phyloP scores from a whole-genome alignment of 1,140 invertebrate genomes.

The Drosophila trapezifrons region DNA sequence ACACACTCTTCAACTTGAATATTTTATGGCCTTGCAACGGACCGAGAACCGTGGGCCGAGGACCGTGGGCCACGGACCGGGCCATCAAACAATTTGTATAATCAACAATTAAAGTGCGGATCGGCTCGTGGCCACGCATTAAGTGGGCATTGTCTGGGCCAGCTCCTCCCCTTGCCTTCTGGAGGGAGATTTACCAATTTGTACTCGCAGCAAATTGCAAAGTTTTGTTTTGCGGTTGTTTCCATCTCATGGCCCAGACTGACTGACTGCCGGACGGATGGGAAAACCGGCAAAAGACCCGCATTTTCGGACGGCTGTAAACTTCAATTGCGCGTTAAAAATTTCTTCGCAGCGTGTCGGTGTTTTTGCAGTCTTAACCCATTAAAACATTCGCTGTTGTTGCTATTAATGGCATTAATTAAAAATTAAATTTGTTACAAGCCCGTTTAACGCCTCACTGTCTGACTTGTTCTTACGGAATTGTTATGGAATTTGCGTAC shows the following conservation, averaged over 20 bases:
- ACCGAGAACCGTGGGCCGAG: background rate
- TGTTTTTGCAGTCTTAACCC: constrained; percentile 27
- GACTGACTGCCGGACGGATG: constrained; percentile 4
- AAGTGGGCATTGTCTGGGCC: constrained; percentile 58
- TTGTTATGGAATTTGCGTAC: constrained; percentile 6
- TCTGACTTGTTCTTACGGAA: background rate
- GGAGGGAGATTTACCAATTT: constrained; percentile 58
- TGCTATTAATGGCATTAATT: constrained; percentile 73
- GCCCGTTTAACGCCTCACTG: constrained; percentile 52
- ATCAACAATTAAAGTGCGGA: constrained; percentile 71
- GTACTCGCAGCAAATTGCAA: constrained; percentile 61
- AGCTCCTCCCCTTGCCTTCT: background rate
- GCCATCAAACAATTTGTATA: constrained; percentile 60
- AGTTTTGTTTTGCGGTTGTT: constrained; percentile 61
- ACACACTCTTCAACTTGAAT: constrained; percentile 60
- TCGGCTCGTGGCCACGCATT: constrained; percentile 62
- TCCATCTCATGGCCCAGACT: constrained; percentile 11
- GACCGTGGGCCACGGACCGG: background rate
- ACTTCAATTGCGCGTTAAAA: constrained; percentile 72
- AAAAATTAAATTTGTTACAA: constrained; percentile 72
- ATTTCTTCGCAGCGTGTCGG: constrained; percentile 39
- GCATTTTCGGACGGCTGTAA: constrained; percentile 60
- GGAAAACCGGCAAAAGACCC: constrained; percentile 27
- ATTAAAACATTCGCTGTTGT: constrained; percentile 47
- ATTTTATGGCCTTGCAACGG: constrained; percentile 58